Evolutionary conservation across 2,797 vertebrate species (phyloP).

Genomic region (Sebastiscus albofasciatus): DNA sequence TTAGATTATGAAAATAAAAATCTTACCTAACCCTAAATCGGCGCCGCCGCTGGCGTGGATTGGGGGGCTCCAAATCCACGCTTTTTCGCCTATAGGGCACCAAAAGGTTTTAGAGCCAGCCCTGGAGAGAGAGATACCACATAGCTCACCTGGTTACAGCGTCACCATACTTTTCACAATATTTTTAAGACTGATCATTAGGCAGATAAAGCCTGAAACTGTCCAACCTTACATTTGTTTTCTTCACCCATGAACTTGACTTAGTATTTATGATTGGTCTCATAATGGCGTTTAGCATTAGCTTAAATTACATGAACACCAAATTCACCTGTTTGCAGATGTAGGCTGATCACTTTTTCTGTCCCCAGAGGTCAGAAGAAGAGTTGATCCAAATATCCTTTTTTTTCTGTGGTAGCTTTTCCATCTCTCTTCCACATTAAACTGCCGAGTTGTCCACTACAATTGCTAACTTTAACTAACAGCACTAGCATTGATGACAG

Average conservation of each 20-base stretch:
- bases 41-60: rapidly evolving
- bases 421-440: neutral
- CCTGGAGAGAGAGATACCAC: too few species aligned
- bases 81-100: too few species aligned
- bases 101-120: too few species aligned
- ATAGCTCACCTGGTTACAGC: neutral
- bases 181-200: neutral
- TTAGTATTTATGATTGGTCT: neutral
- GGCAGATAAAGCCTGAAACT: neutral
- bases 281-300: neutral
- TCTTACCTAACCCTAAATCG: too few species aligned
- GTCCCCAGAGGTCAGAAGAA: neutral
- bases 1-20: too few species aligned
- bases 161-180: neutral
- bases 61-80: too few species aligned
- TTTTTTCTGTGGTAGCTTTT: neutral
- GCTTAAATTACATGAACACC: neutral
- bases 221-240: too few species aligned
- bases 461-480: rapidly evolving
- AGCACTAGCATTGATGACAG: too few species aligned
- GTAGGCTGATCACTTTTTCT: too few species aligned
- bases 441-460: neutral
- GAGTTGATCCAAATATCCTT: neutral
- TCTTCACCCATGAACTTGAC: neutral
- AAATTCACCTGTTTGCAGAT: neutral